These are phyloP conservation scores for Drosophila falleni DNA, from an alignment of 2,888 invertebrate species.

Conservation along the genomic window DNA sequence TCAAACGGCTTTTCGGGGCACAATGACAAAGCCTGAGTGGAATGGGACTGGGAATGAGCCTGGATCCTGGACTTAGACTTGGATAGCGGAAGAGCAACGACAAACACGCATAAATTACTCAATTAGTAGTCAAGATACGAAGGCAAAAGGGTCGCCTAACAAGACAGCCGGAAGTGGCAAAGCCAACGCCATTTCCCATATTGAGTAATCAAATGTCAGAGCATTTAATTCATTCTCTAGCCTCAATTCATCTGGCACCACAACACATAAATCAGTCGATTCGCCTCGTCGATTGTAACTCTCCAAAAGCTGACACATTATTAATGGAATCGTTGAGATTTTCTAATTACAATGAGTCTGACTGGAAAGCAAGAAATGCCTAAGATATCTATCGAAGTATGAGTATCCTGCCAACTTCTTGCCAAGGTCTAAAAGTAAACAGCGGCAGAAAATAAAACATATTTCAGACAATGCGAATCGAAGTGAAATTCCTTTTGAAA, in stretches of 20 bases:
- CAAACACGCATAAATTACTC: conserved; percentile 80
- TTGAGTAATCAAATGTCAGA: conserved; percentile 71
- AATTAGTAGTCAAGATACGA: conserved; percentile 71
- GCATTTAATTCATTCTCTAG: conserved; percentile 50
- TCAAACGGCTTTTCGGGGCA: conserved; percentile 52
- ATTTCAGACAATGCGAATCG: conserved; percentile 34
- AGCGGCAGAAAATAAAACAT: conserved; percentile 38
- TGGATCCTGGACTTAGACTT: conserved; percentile 15
- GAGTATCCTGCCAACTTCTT: conserved; percentile 3
- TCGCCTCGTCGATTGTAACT: conserved; percentile 28
- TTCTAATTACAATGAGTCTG: conserved; percentile 53
- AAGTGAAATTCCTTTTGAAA: conserved; percentile 25
- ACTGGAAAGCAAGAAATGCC: neutral
- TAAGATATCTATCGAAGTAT: neutral
- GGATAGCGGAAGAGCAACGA: conserved; percentile 37
- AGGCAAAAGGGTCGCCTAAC: conserved; percentile 47
- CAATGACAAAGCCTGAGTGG: conserved; percentile 18
- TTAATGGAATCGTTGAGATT: conserved; percentile 54
- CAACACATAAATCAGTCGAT: conserved; percentile 44
- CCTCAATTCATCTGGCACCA: neutral
- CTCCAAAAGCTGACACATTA: conserved; percentile 52
- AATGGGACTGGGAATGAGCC: conserved; percentile 27
- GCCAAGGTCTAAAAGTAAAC: conserved; percentile 32
- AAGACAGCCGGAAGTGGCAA: conserved; percentile 59
- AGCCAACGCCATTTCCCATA: conserved; percentile 45